A percentile compares a stretch with the other conserved stretches of the same genome.
phyloP scores from a whole-genome alignment of 37 sponge, comb jelly and placozoan genomes.

The Ephydatia muelleri region DNA sequence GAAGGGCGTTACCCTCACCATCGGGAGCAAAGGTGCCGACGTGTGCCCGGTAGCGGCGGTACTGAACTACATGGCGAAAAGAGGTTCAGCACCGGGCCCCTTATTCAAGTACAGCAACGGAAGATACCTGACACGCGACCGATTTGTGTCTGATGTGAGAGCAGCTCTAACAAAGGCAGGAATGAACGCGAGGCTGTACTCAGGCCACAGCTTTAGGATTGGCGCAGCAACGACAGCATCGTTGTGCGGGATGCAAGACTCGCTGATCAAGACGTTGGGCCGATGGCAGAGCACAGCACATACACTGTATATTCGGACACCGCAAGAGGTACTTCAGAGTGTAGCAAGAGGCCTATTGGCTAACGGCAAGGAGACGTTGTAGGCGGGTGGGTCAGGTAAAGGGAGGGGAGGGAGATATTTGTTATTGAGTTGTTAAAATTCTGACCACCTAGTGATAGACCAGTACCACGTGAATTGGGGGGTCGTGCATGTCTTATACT shows the following conservation, averaged over 20 bases:
- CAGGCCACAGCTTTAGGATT: slow-evolving; percentile 13
- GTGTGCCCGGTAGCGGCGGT: slow-evolving; percentile 5
- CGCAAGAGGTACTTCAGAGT: background rate
- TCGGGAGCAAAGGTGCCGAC: background rate
- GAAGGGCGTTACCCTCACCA: background rate
- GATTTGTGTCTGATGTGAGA: background rate
- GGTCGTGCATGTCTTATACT: too few species aligned
- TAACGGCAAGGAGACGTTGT: too few species aligned
- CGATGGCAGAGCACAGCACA: slow-evolving; percentile 2
- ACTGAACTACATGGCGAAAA: background rate
- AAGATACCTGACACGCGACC: background rate
- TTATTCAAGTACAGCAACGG: background rate
- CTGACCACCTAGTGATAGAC: too few species aligned
- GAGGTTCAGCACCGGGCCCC: background rate
- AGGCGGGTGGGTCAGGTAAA: too few species aligned
- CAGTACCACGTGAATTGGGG: too few species aligned
- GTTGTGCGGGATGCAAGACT: background rate
- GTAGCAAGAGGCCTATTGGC: too few species aligned
- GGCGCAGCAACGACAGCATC: slow-evolving; percentile 12
- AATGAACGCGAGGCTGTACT: background rate
- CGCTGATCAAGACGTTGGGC: slow-evolving; percentile 4
- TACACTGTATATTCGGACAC: background rate
- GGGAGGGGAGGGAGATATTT: too few species aligned
- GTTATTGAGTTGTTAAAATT: too few species aligned
- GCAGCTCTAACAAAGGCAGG: background rate